Conservation (phyloP, 2,797 vertebrate species). For the Gadopsis bispinosus region DNA sequence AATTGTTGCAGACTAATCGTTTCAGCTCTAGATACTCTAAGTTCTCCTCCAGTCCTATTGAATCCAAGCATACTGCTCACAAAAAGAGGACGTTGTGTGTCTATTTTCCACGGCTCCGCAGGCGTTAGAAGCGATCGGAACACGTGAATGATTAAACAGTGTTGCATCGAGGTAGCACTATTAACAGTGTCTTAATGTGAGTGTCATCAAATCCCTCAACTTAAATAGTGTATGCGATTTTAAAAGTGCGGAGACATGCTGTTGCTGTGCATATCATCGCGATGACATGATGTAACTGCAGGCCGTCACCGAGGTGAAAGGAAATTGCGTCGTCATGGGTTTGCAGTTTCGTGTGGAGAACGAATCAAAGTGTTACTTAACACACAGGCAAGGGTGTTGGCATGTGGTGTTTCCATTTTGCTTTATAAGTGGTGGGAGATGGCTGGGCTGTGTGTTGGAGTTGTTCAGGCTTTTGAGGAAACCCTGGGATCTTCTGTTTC, state of each 20-base stretch:
- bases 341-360: conserved; percentile 23
- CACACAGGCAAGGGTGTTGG: conserved; percentile 28
- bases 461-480: conserved; percentile 66
- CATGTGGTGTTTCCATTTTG: conserved; percentile 31
- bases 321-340: conserved; percentile 19
- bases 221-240: background rate
- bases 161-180: background rate
- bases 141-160: conserved; percentile 1
- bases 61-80: background rate
- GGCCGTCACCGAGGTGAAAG: conserved; percentile 6
- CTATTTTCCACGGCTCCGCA: background rate
- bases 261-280: background rate
- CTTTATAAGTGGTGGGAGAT: conserved; percentile 1
- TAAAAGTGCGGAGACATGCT: background rate
- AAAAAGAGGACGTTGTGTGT: background rate
- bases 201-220: background rate
- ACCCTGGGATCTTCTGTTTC: conserved; percentile 74
- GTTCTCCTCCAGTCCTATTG: background rate
- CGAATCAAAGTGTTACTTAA: conserved; percentile 47
- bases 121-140: background rate
- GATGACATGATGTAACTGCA: background rate
- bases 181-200: background rate
- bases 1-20: background rate
- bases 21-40: background rate
- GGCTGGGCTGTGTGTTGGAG: conserved; percentile 40